These are phyloP conservation scores for Rhopalosiphum nymphaeae DNA, from an alignment of 2,888 invertebrate species.

Conservation along the genomic window DNA sequence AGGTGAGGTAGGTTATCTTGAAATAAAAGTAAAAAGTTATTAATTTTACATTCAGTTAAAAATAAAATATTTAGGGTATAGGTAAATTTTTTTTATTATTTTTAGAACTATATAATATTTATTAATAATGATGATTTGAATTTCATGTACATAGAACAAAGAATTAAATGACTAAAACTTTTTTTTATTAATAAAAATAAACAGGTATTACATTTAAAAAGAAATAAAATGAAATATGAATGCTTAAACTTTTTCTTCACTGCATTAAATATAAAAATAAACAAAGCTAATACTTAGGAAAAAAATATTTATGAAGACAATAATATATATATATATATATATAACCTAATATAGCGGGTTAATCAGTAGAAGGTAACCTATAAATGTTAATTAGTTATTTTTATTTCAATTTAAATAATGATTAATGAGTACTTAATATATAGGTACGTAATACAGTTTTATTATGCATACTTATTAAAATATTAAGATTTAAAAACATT, in stretches of 20 bases:
- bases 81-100: neutral
- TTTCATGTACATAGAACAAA: neutral
- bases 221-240: neutral
- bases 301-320: neutral
- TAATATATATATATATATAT: neutral
- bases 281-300: neutral
- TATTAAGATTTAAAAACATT: neutral
- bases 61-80: neutral
- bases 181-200: neutral
- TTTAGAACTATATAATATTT: neutral
- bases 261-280: neutral
- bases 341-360: neutral
- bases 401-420: neutral
- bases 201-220: neutral
- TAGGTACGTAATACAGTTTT: neutral
- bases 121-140: neutral
- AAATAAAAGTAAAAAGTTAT: neutral
- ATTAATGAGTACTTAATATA: neutral
- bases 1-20: neutral
- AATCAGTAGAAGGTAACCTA: neutral
- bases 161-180: neutral
- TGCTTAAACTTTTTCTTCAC: neutral
- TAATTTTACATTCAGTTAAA: neutral
- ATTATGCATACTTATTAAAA: neutral
- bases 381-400: neutral